Evolutionary conservation across 2,888 invertebrate genomes (phyloP), one percentile per base, ranked within the genome.

Genomic region (Ichneumon xanthorius): DNA sequence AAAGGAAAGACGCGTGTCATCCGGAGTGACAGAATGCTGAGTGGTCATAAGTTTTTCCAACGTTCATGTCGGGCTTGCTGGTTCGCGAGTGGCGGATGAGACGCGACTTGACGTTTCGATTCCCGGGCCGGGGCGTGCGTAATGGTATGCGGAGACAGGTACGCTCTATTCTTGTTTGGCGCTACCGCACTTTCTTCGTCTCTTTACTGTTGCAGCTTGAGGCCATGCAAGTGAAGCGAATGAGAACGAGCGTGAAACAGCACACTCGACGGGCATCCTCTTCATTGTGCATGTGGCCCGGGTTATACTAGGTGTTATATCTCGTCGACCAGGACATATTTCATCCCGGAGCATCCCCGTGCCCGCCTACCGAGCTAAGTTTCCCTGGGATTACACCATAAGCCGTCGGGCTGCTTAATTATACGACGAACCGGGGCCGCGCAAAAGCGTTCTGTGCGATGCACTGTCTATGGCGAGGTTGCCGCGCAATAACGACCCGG

Each of bases 341-440:
- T 82, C 81, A 79, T 77, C 78, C 79, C 71, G 48, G 40, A 70
- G 61, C 71, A 76, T 70, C 67, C 33, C 55, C 53, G 61, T 82
- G 11, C 75, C 53, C 81, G 67, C 73, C 68, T 73, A 81, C 78
- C 63, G 48, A 77, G 78, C 87, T 86, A 89, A 92, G 89, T 91
- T 91, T 90, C 90, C 88, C 88, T 86, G 86, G 91, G 90, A 91
- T 90, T 90, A 91, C 89, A 88, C 88, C 88, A 88, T 90, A 89
- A 90, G 89, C 90, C 88, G 88, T 87, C 88, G 89, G 45, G 86
- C 89, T 89, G 87, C 91, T 91, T 90, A 90, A 92, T 91, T 91
- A 91, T 90, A 90, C 89, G 87, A 86, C 84, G 81, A 89, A 65
- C 61, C 68, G 45, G 86, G 79, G 45, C 45, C 82, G 61, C 63